These are phyloP conservation scores for Xenotilapia leptura DNA, from an alignment of 2,113 vertebrate species.

Conservation along the genomic window DNA sequence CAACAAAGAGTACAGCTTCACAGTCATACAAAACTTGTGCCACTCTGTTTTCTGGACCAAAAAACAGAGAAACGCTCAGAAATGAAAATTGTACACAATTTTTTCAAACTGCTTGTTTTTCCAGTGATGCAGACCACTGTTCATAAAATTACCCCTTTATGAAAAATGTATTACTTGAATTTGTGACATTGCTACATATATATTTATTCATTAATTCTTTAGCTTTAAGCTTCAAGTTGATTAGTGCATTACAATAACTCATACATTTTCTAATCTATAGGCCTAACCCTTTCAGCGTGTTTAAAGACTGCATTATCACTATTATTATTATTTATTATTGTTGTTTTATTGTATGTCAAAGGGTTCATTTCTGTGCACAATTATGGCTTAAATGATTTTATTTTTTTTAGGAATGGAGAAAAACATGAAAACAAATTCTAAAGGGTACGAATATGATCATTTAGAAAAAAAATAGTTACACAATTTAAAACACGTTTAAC, in stretches of 20 bases:
- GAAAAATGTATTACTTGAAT: not conserved
- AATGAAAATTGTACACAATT: not conserved
- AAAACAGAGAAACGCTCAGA: not conserved
- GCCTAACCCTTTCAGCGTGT: not conserved
- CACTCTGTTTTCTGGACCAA: not conserved
- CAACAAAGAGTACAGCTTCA: not conserved
- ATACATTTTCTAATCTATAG: not conserved
- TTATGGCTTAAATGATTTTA: not conserved
- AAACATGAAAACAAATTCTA: not conserved
- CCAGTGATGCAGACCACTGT: not conserved
- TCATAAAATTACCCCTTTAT: not conserved
- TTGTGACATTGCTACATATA: not conserved
- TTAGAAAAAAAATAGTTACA: not conserved
- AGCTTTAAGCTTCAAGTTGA: not conserved
- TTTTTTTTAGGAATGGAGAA: not conserved
- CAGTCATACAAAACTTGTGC: not conserved
- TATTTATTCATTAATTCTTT: not conserved
- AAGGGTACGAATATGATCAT: not conserved
- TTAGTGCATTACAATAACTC: not conserved
- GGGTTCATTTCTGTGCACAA: not conserved
- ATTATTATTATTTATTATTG: not conserved
- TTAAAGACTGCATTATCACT: not conserved
- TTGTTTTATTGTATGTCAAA: not conserved
- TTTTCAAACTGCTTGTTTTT: not conserved
- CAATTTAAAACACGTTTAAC: not conserved